Conservation (phyloP, 2,113 vertebrate species). For the Tachycineta bicolor region DNA sequence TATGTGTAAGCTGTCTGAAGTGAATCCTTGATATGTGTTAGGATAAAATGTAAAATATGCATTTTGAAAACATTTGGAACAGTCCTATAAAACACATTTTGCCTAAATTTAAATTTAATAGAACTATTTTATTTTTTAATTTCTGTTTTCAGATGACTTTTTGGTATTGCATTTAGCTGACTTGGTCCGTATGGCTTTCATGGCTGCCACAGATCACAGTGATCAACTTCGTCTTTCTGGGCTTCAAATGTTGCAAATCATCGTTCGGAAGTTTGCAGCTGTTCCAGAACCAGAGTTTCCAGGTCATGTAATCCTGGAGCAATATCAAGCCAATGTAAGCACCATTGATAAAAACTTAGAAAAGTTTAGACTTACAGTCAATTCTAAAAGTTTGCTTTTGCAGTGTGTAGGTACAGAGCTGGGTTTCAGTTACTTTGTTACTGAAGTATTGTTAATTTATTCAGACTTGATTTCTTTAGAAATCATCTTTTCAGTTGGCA, state of each 20-base stretch:
- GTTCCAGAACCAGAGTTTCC: conserved; percentile 93
- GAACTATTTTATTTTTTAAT: not conserved
- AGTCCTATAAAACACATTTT: not conserved
- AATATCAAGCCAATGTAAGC: conserved; percentile 95
- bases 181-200: conserved; percentile 95
- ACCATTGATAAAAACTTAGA: not conserved
- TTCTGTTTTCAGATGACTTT: conserved; percentile 80
- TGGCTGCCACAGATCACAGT: conserved; percentile 94
- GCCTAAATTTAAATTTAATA: not conserved
- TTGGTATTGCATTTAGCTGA: conserved; percentile 91
- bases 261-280: conserved; percentile 86
- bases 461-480: not conserved
- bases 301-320: conserved; percentile 92
- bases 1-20: not conserved
- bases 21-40: not conserved
- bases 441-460: not conserved
- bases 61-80: not conserved
- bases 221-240: conserved; percentile 88
- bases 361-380: not conserved
- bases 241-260: conserved; percentile 83
- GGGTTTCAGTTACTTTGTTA: not conserved
- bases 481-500: not conserved
- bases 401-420: not conserved
- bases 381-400: not conserved
- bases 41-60: not conserved